These are phyloP conservation scores for Heteromurus nitidus DNA, from an alignment of 2,888 invertebrate species.

Conservation along the genomic window DNA sequence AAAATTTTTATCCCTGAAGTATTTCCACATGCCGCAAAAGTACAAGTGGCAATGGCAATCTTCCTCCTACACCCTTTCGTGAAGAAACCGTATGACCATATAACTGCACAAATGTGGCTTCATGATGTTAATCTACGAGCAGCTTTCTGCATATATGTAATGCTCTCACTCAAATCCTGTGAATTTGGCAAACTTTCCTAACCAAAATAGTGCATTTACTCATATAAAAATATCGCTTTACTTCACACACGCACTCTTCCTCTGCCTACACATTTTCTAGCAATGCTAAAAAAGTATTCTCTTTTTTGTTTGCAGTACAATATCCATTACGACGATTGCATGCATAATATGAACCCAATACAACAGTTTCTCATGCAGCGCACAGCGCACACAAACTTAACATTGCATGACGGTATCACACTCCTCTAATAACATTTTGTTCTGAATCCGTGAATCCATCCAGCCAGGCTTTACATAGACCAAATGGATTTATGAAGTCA, in stretches of 20 bases:
- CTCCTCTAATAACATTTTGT: neutral
- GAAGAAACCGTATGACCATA: slow-evolving; percentile 9
- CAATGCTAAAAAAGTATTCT: neutral
- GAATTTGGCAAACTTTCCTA: slow-evolving; percentile 16
- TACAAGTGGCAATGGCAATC: neutral
- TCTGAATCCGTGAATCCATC: no score
- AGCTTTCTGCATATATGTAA: neutral
- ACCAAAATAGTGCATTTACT: slow-evolving; percentile 2
- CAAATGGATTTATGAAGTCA: no score
- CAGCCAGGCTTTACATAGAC: no score
- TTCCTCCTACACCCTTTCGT: slow-evolving; percentile 14
- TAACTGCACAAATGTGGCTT: slow-evolving; percentile 14
- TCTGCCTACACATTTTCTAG: slow-evolving; percentile 14
- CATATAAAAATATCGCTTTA: slow-evolving; percentile 7
- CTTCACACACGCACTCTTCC: neutral
- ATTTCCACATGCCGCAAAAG: slow-evolving; percentile 5
- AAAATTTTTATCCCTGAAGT: neutral
- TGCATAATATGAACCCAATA: no score
- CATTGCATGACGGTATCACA: neutral
- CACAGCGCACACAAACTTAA: neutral
- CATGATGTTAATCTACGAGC: neutral
- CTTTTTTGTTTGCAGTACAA: neutral
- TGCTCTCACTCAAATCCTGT: neutral
- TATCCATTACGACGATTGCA: neutral
- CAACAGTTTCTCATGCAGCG: slow-evolving; percentile 14